phyloP scores from a whole-genome alignment of 2,797 vertebrate species.

The Notolepis coatsorum region DNA sequence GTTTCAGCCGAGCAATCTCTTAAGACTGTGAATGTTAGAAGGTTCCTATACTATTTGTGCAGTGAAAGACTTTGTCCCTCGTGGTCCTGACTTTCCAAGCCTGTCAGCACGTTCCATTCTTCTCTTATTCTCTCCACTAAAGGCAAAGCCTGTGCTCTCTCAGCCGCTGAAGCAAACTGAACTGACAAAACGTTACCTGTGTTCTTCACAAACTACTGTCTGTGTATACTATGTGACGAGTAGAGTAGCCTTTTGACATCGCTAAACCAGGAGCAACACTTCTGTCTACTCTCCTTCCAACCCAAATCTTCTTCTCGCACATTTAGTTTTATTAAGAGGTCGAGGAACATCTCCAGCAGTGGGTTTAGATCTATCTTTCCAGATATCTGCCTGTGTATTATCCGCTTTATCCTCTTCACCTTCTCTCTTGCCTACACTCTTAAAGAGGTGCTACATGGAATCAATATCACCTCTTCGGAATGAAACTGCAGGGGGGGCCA shows the following conservation, averaged over 20 bases:
- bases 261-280: constrained; percentile 9
- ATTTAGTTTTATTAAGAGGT: neutral
- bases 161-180: constrained; percentile 1
- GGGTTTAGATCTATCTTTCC: constrained; percentile 43
- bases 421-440: constrained; percentile 25
- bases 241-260: constrained; percentile 25
- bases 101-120: constrained; percentile 47
- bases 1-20: too few species aligned
- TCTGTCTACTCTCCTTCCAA: constrained; percentile 26
- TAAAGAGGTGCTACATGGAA: constrained; percentile 54
- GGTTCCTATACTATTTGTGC: too few species aligned
- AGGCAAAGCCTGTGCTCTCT: constrained; percentile 31
- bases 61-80: too few species aligned
- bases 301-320: constrained; percentile 12
- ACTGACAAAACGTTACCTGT: constrained; percentile 26
- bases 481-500: constrained; percentile 32
- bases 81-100: constrained; percentile 15
- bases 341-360: constrained; percentile 32
- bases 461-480: constrained; percentile 41
- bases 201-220: constrained; percentile 27
- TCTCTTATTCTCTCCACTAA: constrained; percentile 22
- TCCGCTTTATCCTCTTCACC: constrained; percentile 7
- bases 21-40: too few species aligned
- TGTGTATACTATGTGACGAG: constrained; percentile 6
- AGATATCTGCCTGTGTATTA: constrained; percentile 45